Evolutionary conservation across 1,140 invertebrate species (phyloP).

Genomic region (Caenorhabditis briggsae): DNA sequence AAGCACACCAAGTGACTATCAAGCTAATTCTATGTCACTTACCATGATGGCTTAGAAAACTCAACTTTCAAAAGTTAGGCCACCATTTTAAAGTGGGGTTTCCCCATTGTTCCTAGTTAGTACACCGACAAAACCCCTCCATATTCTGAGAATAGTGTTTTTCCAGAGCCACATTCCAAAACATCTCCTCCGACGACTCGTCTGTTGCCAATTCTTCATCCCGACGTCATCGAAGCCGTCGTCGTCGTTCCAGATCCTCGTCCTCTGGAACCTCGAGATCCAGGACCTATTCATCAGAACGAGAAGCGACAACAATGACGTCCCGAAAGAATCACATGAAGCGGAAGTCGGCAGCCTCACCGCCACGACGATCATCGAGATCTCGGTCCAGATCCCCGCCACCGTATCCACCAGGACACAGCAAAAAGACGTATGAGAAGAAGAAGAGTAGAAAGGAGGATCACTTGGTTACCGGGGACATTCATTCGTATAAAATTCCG

Average conservation of each 20-base stretch:
- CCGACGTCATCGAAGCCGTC: not conserved
- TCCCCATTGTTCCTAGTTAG: too few relatives aligned
- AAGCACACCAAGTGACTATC: too few relatives aligned
- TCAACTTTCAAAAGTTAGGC: too few relatives aligned
- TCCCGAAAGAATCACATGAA: not conserved
- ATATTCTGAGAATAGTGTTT: too few relatives aligned
- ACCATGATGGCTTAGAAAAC: too few relatives aligned
- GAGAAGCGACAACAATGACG: not conserved
- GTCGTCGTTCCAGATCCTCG: not conserved
- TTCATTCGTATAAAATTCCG: constrained; percentile 10
- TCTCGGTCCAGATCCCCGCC: constrained; percentile 1
- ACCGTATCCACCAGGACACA: constrained; percentile 3
- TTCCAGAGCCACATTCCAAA: not conserved
- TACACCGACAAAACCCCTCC: too few relatives aligned
- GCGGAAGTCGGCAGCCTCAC: not conserved
- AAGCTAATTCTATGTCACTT: too few relatives aligned
- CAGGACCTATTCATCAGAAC: not conserved
- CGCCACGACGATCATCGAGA: not conserved
- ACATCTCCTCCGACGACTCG: constrained; percentile 13
- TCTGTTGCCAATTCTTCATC: not conserved
- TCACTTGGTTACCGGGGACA: not conserved
- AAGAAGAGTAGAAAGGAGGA: not conserved
- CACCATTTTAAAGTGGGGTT: too few relatives aligned
- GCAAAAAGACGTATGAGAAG: not conserved
- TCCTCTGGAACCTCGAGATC: not conserved